These are phyloP conservation scores for Drosophila villosipedis DNA, from an alignment of 2,888 invertebrate species.

Conservation along the genomic window DNA sequence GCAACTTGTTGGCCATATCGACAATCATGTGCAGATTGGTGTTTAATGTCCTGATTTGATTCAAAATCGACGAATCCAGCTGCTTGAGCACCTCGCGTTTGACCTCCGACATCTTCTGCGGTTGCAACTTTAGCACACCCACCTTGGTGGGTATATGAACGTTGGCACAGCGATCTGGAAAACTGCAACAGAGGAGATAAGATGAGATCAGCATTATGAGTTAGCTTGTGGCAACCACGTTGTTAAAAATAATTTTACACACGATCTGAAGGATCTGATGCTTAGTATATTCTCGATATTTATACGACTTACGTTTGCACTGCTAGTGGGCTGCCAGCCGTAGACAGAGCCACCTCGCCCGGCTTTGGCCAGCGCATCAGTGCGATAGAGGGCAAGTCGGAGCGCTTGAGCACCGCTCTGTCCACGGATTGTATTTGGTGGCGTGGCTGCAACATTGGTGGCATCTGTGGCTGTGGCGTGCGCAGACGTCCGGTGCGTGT, in stretches of 20 bases:
- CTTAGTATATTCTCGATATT: background rate
- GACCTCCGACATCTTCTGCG: conserved; percentile 72
- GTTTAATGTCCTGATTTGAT: conserved; percentile 82
- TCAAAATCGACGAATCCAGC: conserved; percentile 76
- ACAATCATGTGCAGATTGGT: conserved; percentile 79
- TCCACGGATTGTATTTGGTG: conserved; percentile 14
- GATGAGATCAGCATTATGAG: background rate
- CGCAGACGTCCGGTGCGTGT: conserved; percentile 25
- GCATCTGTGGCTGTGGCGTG: conserved; percentile 32
- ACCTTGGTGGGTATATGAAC: conserved; percentile 83
- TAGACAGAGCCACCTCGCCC: conserved; percentile 84
- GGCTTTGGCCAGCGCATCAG: conserved; percentile 84
- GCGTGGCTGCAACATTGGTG: background rate
- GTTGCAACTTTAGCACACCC: conserved; percentile 82
- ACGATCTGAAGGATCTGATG: background rate
- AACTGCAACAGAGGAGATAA: conserved; percentile 43
- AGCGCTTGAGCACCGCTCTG: background rate
- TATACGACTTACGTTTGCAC: conserved; percentile 77
- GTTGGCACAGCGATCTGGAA: conserved; percentile 77
- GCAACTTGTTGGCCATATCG: background rate
- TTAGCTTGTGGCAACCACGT: background rate
- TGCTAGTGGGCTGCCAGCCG: conserved; percentile 83
- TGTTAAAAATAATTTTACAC: background rate
- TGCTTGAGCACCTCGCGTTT: conserved; percentile 77
- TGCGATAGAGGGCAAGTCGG: conserved; percentile 70